phyloP scores from a whole-genome alignment of 2,888 invertebrate genomes.

The Mellilla xanthometata region DNA sequence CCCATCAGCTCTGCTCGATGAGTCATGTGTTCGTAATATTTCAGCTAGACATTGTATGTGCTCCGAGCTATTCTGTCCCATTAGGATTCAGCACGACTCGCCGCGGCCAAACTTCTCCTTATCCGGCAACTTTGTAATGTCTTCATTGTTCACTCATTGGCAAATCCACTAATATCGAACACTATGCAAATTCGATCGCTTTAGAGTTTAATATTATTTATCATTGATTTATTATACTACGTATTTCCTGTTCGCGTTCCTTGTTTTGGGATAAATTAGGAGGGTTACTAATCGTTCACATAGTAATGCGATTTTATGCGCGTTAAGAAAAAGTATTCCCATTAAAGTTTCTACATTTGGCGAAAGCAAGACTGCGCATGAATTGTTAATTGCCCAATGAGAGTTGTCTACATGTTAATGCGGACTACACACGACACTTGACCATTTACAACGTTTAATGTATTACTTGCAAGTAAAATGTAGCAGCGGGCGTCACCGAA shows the following conservation, averaged over 20 bases:
- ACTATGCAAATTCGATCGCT: conserved; percentile 30
- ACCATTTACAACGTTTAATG: conserved; percentile 41
- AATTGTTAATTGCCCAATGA: conserved; percentile 58
- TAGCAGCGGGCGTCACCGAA: conserved; percentile 17
- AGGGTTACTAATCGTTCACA: conserved; percentile 20
- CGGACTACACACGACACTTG: conserved; percentile 49
- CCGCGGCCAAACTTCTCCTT: conserved; percentile 66
- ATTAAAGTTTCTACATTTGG: conserved; percentile 46
- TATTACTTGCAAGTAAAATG: conserved; percentile 23
- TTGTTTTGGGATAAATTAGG: conserved; percentile 2
- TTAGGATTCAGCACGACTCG: conserved; percentile 70
- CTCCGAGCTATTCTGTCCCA: conserved; percentile 52
- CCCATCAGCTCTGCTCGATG: conserved; percentile 53
- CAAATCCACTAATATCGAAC: conserved; percentile 54
- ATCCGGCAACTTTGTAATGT: conserved; percentile 72
- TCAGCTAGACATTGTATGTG: conserved; percentile 54
- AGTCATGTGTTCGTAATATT: conserved; percentile 57
- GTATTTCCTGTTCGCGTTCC: conserved; percentile 9
- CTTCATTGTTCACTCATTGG: conserved; percentile 72
- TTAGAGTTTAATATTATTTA: not conserved
- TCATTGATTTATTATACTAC: conserved; percentile 2
- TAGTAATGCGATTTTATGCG: conserved; percentile 35
- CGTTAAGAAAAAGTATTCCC: conserved; percentile 35
- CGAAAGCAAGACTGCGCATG: conserved; percentile 54
- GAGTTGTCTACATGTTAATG: conserved; percentile 48